Evolutionary conservation across 2,888 invertebrate genomes (phyloP), one percentile per base, ranked within the genome.

Genomic region (Cephonodes hylas): DNA sequence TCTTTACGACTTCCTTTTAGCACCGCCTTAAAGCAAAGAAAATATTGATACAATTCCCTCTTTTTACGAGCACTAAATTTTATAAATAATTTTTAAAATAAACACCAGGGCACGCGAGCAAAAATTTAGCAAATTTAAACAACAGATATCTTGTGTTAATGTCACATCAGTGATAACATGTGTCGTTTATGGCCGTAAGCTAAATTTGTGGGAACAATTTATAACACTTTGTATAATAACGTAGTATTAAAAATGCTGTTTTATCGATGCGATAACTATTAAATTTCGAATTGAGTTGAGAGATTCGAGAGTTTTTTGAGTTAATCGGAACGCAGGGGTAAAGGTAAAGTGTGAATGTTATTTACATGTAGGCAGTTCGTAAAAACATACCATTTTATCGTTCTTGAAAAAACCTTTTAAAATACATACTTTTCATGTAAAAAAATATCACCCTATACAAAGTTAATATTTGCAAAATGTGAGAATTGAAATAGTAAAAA

Each of bases 81-180:
- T 44, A 8, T 22, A 44, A 44, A 10, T 44, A 44, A 44, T 53
- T 53, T 13, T 53, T 4, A 53, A 53, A 53, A 53, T 53, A 53
- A 53, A 53, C 31, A 8, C 27, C 31, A 18, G 27, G 18, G 53
- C 53, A 31, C 48, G 48, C 48, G 31, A 18, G 0, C 25, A 18
- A 53, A 53, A 27, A 53, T 31, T 27, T 53, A 31, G 53, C 53
- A 53, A 53, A 48, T 44, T 44, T 44, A 53, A 53, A 53, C 53
- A 27, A 53, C 48, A 48, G 27, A 48, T 27, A 53, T 53, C 15
- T 53, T 10, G 53, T 15, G 8, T 53, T 31, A 53, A 53, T 53
- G 18, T 53, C 27, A 53, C 27, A 27, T 53, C 20, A 31, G 53
- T 31, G 31, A 53, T 53, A 53, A 53, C 53, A 3, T 15, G 27